phyloP scores from a whole-genome alignment of 2,113 vertebrate species.

The Zapus hudsonius region DNA sequence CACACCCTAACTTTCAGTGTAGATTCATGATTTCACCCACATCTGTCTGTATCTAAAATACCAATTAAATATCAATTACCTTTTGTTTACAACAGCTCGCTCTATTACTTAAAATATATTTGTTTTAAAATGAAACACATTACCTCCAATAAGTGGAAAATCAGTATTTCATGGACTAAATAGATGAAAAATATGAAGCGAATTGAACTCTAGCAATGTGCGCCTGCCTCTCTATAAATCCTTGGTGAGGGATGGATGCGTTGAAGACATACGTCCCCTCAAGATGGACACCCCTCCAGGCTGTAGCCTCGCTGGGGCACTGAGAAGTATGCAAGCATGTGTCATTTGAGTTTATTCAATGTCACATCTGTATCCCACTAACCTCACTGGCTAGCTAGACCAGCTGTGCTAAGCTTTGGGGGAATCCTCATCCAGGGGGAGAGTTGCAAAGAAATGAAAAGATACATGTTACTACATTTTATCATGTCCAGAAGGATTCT shows the following conservation, averaged over 20 bases:
- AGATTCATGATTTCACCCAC: background rate
- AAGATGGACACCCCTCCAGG: background rate
- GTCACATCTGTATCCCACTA: background rate
- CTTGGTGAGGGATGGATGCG: background rate
- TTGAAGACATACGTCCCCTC: background rate
- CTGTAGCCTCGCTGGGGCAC: background rate
- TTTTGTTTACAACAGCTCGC: background rate
- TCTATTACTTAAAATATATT: background rate
- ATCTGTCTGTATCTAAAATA: background rate
- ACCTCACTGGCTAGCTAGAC: background rate
- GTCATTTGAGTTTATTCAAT: background rate
- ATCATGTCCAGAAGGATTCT: background rate
- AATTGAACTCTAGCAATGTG: background rate
- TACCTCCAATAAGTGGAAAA: background rate
- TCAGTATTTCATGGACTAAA: no score
- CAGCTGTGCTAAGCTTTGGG: background rate
- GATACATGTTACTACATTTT: constrained; percentile 6
- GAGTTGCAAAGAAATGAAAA: background rate
- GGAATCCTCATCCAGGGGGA: background rate
- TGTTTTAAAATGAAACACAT: background rate
- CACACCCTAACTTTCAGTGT: background rate
- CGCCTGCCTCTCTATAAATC: background rate
- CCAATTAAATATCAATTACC: background rate
- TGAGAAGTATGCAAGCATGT: background rate
- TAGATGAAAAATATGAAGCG: background rate